These are phyloP conservation scores for Heteropelma amictum DNA, from an alignment of 2,888 invertebrate species.

Conservation along the genomic window DNA sequence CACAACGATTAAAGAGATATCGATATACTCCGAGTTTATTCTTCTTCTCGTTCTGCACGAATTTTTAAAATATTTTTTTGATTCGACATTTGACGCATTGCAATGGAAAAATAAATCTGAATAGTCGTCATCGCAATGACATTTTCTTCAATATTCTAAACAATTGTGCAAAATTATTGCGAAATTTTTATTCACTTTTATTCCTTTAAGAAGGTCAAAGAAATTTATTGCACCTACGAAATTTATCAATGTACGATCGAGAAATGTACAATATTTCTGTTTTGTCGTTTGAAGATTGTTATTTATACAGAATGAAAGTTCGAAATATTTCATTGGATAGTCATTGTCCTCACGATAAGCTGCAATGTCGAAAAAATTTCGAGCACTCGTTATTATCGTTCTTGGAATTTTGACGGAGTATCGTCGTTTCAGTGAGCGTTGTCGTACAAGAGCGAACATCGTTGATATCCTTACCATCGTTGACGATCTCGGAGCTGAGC, in stretches of 20 bases:
- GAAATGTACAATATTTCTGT: no score
- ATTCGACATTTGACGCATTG: no score
- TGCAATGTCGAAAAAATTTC: constrained; percentile 65
- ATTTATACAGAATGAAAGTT: background rate
- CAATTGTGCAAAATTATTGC: no score
- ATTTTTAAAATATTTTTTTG: no score
- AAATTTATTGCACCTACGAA: no score
- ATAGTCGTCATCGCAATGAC: no score
- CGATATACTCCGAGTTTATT: constrained; percentile 21
- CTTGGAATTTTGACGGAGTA: constrained; percentile 46
- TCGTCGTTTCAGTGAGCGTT: constrained; percentile 44
- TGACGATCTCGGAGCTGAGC: constrained; percentile 61
- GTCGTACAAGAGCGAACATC: constrained; percentile 56
- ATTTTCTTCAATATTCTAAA: no score
- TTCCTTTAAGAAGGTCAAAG: no score
- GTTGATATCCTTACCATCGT: constrained; percentile 73
- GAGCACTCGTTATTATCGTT: constrained; percentile 66
- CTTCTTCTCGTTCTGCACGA: no score
- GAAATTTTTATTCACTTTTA: no score
- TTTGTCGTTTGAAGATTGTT: background rate
- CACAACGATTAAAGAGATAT: constrained; percentile 29
- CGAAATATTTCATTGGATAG: background rate
- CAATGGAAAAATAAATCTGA: no score
- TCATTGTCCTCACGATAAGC: constrained; percentile 63
- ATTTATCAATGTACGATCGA: no score